These are phyloP conservation scores for Caenorhabditis brenneri DNA, from an alignment of 1,140 invertebrate genomes.

Conservation along the genomic window DNA sequence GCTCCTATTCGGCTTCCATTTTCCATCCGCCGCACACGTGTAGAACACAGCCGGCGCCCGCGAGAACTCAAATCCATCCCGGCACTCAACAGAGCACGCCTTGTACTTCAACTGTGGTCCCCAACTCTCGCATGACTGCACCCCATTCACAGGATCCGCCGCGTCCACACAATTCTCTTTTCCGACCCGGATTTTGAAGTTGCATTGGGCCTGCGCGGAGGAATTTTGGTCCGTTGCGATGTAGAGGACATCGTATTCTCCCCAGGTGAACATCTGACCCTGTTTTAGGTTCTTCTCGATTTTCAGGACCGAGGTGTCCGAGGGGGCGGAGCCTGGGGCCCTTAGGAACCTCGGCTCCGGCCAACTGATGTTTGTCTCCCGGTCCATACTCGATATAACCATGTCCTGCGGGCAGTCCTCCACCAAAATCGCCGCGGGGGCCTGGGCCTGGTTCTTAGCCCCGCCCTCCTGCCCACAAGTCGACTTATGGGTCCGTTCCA, in stretches of 20 bases:
- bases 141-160: constrained; percentile 85
- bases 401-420: constrained; percentile 89
- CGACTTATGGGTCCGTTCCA: constrained; percentile 68
- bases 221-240: constrained; percentile 88
- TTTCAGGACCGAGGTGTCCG: constrained; percentile 80
- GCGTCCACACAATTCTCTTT: constrained; percentile 79
- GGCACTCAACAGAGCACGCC: constrained; percentile 84
- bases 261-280: constrained; percentile 82
- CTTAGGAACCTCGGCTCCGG: constrained; percentile 87
- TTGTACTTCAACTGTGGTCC: constrained; percentile 92
- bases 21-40: constrained; percentile 92
- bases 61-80: constrained; percentile 84
- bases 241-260: constrained; percentile 89
- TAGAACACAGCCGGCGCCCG: constrained; percentile 90
- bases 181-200: constrained; percentile 78
- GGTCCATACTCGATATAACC: constrained; percentile 90
- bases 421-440: background rate
- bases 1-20: constrained; percentile 86
- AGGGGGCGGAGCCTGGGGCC: too few species aligned
- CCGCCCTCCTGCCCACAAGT: constrained; percentile 76
- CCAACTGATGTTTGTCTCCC: constrained; percentile 89
- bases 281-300: constrained; percentile 86
- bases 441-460: background rate
- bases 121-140: constrained; percentile 90
- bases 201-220: constrained; percentile 87